These are phyloP conservation scores for Lates japonicus DNA, from an alignment of 2,797 vertebrate species.

Conservation along the genomic window DNA sequence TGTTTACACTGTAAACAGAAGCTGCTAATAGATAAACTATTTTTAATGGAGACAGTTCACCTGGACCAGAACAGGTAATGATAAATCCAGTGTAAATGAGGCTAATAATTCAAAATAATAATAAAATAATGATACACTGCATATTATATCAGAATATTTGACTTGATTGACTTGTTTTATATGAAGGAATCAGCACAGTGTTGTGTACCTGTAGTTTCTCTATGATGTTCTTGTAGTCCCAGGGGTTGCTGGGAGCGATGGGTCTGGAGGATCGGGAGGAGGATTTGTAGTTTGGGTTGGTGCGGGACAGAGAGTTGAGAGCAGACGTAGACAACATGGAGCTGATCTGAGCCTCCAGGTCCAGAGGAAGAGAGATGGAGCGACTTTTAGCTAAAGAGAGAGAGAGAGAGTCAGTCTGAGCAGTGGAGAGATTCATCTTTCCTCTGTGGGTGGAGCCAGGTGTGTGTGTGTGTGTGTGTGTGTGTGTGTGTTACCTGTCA, in stretches of 20 bases:
- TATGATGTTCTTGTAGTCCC: constrained; percentile 99
- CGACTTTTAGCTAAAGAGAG: constrained; percentile 90
- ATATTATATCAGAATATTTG: too few species aligned
- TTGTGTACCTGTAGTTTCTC: constrained; percentile 92
- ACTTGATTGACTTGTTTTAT: too few species aligned
- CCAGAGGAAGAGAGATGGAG: constrained; percentile 91
- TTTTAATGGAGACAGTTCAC: too few species aligned
- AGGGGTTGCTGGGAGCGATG: constrained; percentile 89
- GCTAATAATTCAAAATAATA: too few species aligned
- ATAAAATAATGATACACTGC: too few species aligned
- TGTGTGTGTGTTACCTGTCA: constrained; percentile 68
- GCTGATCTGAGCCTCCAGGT: constrained; percentile 92
- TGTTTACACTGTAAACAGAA: too few species aligned
- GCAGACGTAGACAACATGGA: constrained; percentile 87
- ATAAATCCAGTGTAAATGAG: too few species aligned
- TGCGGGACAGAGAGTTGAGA: constrained; percentile 86
- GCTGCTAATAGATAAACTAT: too few species aligned
- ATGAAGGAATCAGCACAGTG: too few species aligned
- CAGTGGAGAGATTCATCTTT: neutral
- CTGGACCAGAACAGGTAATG: too few species aligned
- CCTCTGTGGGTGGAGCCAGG: neutral
- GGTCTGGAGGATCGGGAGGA: constrained; percentile 82
- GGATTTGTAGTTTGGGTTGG: constrained; percentile 88
- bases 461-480: constrained; percentile 1
- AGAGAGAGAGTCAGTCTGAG: neutral